phyloP scores from a whole-genome alignment of 2,888 invertebrate species.

The Cheilosia vulpina region DNA sequence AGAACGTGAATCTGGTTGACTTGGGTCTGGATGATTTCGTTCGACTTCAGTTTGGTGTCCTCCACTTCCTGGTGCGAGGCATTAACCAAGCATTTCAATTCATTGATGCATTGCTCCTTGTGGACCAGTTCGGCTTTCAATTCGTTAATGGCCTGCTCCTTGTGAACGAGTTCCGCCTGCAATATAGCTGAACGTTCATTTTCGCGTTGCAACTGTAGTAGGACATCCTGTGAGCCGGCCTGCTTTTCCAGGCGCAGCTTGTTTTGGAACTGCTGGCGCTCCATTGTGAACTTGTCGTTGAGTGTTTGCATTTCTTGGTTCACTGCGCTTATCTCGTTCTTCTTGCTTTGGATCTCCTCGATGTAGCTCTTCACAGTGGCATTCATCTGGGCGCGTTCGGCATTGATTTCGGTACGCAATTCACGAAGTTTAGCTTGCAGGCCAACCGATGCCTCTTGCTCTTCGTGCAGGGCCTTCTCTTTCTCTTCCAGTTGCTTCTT shows the following conservation, averaged over 20 bases:
- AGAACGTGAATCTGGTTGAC: constrained; percentile 79
- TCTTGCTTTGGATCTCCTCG: constrained; percentile 81
- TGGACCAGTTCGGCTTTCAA: constrained; percentile 77
- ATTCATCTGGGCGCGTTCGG: constrained; percentile 81
- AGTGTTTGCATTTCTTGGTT: constrained; percentile 81
- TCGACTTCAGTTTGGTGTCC: constrained; percentile 80
- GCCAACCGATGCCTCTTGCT: constrained; percentile 89
- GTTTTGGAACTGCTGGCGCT: constrained; percentile 82
- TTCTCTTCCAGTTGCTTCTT: constrained; percentile 95
- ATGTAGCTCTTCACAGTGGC: constrained; percentile 80
- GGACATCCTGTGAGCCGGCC: constrained; percentile 80
- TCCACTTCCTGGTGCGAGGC: constrained; percentile 79
- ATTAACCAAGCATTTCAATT: constrained; percentile 80
- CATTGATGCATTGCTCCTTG: constrained; percentile 81
- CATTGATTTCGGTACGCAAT: constrained; percentile 85
- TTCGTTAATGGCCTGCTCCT: constrained; percentile 75
- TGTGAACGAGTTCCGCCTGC: constrained; percentile 79
- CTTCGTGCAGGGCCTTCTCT: constrained; percentile 90
- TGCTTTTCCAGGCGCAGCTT: constrained; percentile 82
- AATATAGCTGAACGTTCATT: constrained; percentile 77
- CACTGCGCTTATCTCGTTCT: constrained; percentile 79
- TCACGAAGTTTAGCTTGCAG: constrained; percentile 92
- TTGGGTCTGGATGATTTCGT: constrained; percentile 80
- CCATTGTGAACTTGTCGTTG: constrained; percentile 81
- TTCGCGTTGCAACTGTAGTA: constrained; percentile 80